A percentile compares a stretch with the other conserved stretches of the same genome.
Evolutionary conservation across 2,797 vertebrate species (phyloP).

Genomic region (Sebastes minor): DNA sequence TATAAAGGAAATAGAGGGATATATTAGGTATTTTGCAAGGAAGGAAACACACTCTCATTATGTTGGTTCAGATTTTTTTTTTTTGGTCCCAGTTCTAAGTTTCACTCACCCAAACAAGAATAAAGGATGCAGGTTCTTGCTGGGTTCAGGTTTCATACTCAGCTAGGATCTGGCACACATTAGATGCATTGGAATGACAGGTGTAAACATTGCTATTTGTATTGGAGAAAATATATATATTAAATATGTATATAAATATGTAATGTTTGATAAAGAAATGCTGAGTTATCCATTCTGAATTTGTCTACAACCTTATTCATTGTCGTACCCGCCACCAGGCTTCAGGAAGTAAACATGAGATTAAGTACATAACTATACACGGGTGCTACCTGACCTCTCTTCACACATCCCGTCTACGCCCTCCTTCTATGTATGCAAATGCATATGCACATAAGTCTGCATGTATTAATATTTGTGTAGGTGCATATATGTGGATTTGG

Average conservation of each 20-base stretch:
- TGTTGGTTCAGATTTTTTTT: neutral
- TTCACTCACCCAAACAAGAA: neutral
- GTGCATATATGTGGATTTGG: neutral
- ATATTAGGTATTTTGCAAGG: neutral
- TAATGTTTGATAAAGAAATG: neutral
- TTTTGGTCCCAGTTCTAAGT: too few species aligned
- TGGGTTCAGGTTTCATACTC: neutral
- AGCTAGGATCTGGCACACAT: neutral
- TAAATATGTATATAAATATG: neutral
- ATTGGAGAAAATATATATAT: neutral
- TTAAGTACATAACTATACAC: neutral
- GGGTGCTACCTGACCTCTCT: neutral
- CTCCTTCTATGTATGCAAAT: neutral
- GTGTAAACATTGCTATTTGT: neutral
- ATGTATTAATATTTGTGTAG: neutral
- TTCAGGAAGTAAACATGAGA: neutral
- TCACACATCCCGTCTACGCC: neutral
- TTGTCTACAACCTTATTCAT: neutral
- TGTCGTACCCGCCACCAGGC: neutral
- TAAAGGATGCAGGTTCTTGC: neutral
- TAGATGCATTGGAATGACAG: neutral
- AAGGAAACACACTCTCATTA: neutral
- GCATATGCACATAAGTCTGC: neutral
- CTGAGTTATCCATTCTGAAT: neutral
- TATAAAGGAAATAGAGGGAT: neutral